Evolutionary conservation across 2,888 invertebrate genomes (phyloP).

Genomic region (Hipparchia sbordonii): DNA sequence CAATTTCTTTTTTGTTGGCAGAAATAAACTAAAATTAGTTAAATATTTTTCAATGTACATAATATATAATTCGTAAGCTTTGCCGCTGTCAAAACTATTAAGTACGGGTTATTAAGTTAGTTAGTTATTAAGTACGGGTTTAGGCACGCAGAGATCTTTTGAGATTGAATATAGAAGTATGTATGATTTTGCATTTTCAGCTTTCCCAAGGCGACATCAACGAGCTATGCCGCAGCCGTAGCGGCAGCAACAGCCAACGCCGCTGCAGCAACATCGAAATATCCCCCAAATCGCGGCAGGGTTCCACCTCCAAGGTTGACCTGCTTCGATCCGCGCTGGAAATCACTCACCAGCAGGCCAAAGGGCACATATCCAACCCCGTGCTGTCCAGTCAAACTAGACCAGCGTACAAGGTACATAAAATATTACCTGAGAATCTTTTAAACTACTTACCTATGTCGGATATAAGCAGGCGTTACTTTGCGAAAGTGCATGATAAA

Average conservation of each 20-base stretch:
- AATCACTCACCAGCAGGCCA: slow-evolving; percentile 83
- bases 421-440: background rate
- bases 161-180: no score
- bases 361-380: slow-evolving; percentile 84
- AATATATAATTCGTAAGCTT: no score
- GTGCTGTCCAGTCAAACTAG: slow-evolving; percentile 71
- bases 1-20: no score
- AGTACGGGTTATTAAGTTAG: no score
- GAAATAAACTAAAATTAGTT: no score
- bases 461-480: no score
- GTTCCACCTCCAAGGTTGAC: slow-evolving; percentile 85
- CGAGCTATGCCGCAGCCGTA: slow-evolving; percentile 73
- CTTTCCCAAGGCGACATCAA: slow-evolving; percentile 80
- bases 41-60: no score
- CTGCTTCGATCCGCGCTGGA: slow-evolving; percentile 87
- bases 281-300: slow-evolving; percentile 64
- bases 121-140: no score
- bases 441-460: no score
- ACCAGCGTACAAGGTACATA: slow-evolving; percentile 63
- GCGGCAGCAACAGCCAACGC: slow-evolving; percentile 77
- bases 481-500: no score
- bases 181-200: slow-evolving; percentile 45
- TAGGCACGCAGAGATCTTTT: no score
- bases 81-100: no score
- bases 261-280: slow-evolving; percentile 83